phyloP scores from a whole-genome alignment of 23 tunicate genomes.

The Botrylloides violaceus region DNA sequence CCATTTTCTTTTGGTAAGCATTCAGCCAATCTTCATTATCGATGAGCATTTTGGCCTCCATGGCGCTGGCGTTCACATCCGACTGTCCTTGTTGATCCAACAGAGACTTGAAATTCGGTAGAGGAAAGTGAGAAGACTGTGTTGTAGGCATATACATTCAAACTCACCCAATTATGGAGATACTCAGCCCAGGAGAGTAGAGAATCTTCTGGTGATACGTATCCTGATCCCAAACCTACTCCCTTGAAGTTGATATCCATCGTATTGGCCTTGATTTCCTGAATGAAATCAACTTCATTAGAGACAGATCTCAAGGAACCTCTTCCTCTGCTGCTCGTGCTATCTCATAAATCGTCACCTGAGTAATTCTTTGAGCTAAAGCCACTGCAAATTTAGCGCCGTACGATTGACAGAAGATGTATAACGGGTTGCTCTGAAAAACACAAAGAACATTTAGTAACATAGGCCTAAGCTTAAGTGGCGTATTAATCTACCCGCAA shows the following conservation, averaged over 20 bases:
- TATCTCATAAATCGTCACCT: slow-evolving; percentile 42
- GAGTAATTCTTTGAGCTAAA: slow-evolving; percentile 39
- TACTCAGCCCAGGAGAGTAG: slow-evolving; percentile 79
- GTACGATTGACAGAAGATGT: slow-evolving; percentile 89
- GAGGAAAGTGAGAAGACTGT: background rate
- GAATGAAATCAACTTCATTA: too few relatives aligned
- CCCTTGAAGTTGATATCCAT: slow-evolving; percentile 64
- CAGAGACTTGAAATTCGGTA: slow-evolving; percentile 10
- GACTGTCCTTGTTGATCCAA: slow-evolving; percentile 53
- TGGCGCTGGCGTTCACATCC: slow-evolving; percentile 61
- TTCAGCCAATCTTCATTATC: slow-evolving; percentile 55
- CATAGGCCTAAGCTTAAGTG: too few relatives aligned
- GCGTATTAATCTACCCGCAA: too few relatives aligned
- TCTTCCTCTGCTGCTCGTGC: too few relatives aligned
- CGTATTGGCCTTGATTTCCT: slow-evolving; percentile 69
- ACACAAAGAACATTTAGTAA: too few relatives aligned
- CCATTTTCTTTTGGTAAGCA: slow-evolving; percentile 54
- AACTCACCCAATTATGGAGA: slow-evolving; percentile 67
- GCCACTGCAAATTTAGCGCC: slow-evolving; percentile 96
- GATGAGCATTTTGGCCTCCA: slow-evolving; percentile 49
- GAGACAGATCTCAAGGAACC: too few relatives aligned
- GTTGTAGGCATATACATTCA: background rate
- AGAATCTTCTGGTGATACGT: slow-evolving; percentile 87
- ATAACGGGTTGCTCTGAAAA: slow-evolving; percentile 62
- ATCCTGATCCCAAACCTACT: slow-evolving; percentile 70